Evolutionary conservation across 2,797 vertebrate genomes (phyloP), one percentile per base, ranked within the genome.

Genomic region (Miichthys miiuy): DNA sequence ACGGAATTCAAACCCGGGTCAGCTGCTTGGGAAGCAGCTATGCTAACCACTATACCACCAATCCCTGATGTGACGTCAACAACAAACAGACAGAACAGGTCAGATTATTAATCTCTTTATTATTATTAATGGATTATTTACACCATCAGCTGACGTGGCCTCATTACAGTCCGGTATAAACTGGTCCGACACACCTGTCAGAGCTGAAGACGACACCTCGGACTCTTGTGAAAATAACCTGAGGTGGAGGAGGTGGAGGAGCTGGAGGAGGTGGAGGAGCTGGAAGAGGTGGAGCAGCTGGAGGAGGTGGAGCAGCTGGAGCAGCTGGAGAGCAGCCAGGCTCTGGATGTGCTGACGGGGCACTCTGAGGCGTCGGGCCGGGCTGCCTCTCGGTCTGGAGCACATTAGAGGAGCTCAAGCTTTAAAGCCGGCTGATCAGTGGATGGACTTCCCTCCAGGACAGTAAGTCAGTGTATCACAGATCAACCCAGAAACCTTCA

Each of bases 21-120:
- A 87, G 89, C 88, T 92, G 88, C 89, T 92, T 91, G 88, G 90
- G 87, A 91, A 88, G 89, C 87, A 91, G 84, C 83, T 91, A 88
- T 92, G 82, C 87, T 90, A 5, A 85, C 87, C 89, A 84, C 85
- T 85, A 88, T 84, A 86, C 88, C 83, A 89, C 88, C 85, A 88
- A 25, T 27, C 30, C 30, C 30, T 30, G 30, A 30, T 30, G 6
- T 30, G 30, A 30, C 1, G 1, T 30, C 30, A 30, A 6, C 5
- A 0, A 30, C 30, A 30, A 30, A 30, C 30, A 30, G 30, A 30
- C 6, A 6, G 30, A 7, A 30, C 27, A 5, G 27, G 6, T 1
- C 30, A 30, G 30, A 34, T 34, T 8, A 34, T 34, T 8, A 1
- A 34, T 34, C 34, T 34, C 1, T 2, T 30, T 8, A 34, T 34